phyloP scores from a whole-genome alignment of 2,888 invertebrate genomes.

The Tromatobia lineatoria region DNA sequence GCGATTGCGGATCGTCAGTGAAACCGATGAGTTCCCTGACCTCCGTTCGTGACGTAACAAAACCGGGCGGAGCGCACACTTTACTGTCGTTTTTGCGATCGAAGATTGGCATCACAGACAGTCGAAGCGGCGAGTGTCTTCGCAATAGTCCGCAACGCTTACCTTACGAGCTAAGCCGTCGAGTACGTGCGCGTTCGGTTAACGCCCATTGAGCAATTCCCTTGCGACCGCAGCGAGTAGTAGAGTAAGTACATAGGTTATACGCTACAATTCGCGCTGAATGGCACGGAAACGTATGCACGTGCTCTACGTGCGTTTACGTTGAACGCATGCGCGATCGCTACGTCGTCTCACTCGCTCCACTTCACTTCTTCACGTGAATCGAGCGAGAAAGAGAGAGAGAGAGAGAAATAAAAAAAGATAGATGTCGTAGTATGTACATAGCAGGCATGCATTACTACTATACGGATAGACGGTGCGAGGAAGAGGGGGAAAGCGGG shows the following conservation, averaged over 20 bases:
- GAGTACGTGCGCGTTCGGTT: conserved; percentile 21
- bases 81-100: conserved; percentile 7
- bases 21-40: neutral
- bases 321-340: conserved; percentile 71
- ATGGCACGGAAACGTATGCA: conserved; percentile 70
- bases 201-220: conserved; percentile 45
- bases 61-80: neutral
- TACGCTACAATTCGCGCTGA: conserved; percentile 69
- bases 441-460: conserved; percentile 14
- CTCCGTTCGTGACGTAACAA: neutral
- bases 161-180: neutral
- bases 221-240: conserved; percentile 13
- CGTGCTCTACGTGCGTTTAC: conserved; percentile 55
- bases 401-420: neutral
- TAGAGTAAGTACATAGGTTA: conserved; percentile 37
- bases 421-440: conserved; percentile 1
- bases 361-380: conserved; percentile 36
- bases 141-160: neutral
- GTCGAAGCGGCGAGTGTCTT: neutral
- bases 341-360: conserved; percentile 20
- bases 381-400: conserved; percentile 48
- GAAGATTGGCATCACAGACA: neutral
- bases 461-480: neutral
- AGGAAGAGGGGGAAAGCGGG: neutral
- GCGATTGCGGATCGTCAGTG: neutral